These are phyloP conservation scores for Cosmopolites sordidus DNA, from an alignment of 2,888 invertebrate genomes.

Conservation along the genomic window DNA sequence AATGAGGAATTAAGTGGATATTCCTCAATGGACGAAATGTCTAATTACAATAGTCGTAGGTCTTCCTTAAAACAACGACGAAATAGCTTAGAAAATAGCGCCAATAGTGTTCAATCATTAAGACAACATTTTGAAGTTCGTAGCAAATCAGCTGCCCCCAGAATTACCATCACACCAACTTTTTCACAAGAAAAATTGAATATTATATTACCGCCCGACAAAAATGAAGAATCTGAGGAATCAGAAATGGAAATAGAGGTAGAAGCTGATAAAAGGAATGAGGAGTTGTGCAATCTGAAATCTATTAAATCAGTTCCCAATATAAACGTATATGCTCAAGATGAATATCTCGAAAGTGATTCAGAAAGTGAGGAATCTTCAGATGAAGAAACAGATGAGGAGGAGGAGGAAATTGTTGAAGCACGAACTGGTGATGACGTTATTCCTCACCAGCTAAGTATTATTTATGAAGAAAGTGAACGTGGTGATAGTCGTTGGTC, in stretches of 20 bases:
- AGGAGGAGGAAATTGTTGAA: constrained; percentile 34
- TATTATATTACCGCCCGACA: constrained; percentile 4
- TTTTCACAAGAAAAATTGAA: constrained; percentile 24
- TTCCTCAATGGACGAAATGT: constrained; percentile 48
- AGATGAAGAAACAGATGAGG: constrained; percentile 41
- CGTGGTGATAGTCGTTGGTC: constrained; percentile 42
- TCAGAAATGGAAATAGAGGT: constrained; percentile 35
- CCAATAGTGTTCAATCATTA: constrained; percentile 38
- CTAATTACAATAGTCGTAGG: constrained; percentile 19
- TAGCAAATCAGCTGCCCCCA: constrained; percentile 29
- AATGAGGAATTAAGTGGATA: constrained; percentile 45
- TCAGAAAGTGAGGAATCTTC: constrained; percentile 33
- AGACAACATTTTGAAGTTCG: constrained; percentile 22
- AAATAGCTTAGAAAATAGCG: constrained; percentile 42
- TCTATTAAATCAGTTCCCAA: constrained; percentile 55
- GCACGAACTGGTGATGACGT: constrained; percentile 36
- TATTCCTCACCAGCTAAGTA: constrained; percentile 53
- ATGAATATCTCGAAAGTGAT: constrained; percentile 32
- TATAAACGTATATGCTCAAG: constrained; percentile 48
- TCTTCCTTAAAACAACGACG: constrained; percentile 36
- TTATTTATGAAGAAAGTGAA: constrained; percentile 60
- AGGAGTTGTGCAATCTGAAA: constrained; percentile 40
- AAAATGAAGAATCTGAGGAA: constrained; percentile 31
- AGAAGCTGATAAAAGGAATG: constrained; percentile 31
- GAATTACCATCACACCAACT: constrained; percentile 30